Conservation (phyloP, 2,113 vertebrate species). For the Alligator sinensis region DNA sequence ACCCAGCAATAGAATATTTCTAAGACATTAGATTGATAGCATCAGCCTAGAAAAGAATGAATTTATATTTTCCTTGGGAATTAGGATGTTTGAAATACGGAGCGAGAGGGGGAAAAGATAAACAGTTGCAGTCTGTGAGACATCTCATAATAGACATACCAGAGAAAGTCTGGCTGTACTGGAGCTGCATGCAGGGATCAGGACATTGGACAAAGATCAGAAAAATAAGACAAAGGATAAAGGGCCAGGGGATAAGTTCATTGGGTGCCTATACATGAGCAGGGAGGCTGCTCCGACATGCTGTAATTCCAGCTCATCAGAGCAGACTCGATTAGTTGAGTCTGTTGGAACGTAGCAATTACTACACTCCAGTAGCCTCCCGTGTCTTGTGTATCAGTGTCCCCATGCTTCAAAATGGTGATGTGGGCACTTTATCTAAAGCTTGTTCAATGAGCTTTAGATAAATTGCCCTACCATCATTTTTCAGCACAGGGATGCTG, state of each 20-base stretch:
- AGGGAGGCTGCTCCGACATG: too few species aligned
- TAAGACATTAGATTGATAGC: not conserved
- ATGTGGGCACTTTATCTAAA: too few species aligned
- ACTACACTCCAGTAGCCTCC: too few species aligned
- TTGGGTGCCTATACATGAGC: not conserved
- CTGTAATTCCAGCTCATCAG: too few species aligned
- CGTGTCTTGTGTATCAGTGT: too few species aligned
- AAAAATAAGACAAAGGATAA: not conserved
- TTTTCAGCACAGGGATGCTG: too few species aligned
- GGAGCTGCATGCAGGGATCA: not conserved
- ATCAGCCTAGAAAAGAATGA: not conserved
- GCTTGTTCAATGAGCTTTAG: too few species aligned
- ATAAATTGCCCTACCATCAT: too few species aligned
- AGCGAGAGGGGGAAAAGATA: not conserved
- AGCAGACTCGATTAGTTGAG: too few species aligned
- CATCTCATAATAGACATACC: not conserved
- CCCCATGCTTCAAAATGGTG: too few species aligned
- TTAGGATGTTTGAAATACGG: not conserved
- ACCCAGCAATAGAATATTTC: not conserved
- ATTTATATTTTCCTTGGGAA: not conserved
- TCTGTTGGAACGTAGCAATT: too few species aligned
- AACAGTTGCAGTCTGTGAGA: not conserved
- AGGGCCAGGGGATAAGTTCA: not conserved
- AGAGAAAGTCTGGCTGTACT: not conserved
- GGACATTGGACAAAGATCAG: not conserved